phyloP scores from a whole-genome alignment of 1,140 invertebrate genomes.

The Vollenhovia emeryi region DNA sequence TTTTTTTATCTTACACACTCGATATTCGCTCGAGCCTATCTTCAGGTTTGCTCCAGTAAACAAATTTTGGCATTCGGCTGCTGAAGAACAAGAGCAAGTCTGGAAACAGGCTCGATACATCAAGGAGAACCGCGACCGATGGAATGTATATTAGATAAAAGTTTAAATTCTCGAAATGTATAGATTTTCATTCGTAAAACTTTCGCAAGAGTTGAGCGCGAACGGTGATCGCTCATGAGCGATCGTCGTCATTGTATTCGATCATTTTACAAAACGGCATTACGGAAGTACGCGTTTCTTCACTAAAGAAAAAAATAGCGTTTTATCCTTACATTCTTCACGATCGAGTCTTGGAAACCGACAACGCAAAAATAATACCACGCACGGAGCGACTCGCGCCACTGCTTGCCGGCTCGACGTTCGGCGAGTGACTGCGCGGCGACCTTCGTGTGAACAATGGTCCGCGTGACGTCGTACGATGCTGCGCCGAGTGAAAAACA shows the following conservation, averaged over 20 bases:
- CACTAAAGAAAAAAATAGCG: too few species aligned
- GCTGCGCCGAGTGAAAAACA: too few species aligned
- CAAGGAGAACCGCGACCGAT: neutral
- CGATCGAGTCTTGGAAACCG: too few species aligned
- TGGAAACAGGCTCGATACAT: neutral
- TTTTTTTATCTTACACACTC: conserved; percentile 1
- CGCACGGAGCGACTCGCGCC: too few species aligned
- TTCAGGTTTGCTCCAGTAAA: conserved; percentile 11
- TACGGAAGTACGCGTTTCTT: too few species aligned
- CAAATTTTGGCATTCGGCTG: neutral
- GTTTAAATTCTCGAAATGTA: neutral
- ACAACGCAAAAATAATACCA: too few species aligned
- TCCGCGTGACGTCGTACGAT: too few species aligned
- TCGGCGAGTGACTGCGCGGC: too few species aligned
- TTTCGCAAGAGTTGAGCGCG: neutral
- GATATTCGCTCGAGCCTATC: conserved; percentile 22
- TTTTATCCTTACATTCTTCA: neutral
- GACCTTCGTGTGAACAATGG: too few species aligned
- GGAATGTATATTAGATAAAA: neutral
- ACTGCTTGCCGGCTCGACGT: too few species aligned
- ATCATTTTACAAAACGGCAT: too few species aligned
- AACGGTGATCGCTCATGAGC: neutral
- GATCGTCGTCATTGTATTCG: neutral
- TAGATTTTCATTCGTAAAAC: conserved; percentile 6
- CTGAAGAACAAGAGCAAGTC: too few species aligned